Conservation (phyloP, 2,113 vertebrate genomes). For the Rhinopomastus cyanomelas region DNA sequence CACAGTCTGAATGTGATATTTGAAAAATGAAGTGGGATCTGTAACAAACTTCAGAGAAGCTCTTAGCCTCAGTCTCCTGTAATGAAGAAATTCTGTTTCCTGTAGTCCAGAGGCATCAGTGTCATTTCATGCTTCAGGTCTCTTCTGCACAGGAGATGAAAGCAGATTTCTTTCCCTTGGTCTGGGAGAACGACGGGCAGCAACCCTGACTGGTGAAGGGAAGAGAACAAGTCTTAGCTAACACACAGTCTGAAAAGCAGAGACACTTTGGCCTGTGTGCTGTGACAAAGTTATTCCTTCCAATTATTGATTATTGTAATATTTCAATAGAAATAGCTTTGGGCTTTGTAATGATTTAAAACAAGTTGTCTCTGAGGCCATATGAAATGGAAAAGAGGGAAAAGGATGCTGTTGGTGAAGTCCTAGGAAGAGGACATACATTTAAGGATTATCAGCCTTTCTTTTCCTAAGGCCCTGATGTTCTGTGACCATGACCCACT, state of each 20-base stretch:
- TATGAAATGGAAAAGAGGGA: not conserved
- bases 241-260: not conserved
- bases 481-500: not conserved
- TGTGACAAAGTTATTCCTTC: not conserved
- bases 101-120: not conserved
- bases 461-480: not conserved
- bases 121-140: not conserved
- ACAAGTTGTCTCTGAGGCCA: not conserved
- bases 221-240: not conserved
- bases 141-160: not conserved
- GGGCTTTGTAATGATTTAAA: not conserved
- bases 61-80: not conserved
- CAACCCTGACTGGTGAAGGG: fast-evolving
- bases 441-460: not conserved
- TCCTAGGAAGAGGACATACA: not conserved
- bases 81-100: not conserved
- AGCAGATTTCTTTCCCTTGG: not conserved
- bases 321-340: not conserved
- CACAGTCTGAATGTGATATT: fast-evolving
- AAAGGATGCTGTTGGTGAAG: not conserved
- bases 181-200: not conserved
- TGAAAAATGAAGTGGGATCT: not conserved
- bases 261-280: not conserved
- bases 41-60: not conserved
- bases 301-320: not conserved